A percentile compares a stretch with the other conserved stretches of the same genome.
phyloP scores from a whole-genome alignment of 2,888 invertebrate species.

The Thumatha senex region DNA sequence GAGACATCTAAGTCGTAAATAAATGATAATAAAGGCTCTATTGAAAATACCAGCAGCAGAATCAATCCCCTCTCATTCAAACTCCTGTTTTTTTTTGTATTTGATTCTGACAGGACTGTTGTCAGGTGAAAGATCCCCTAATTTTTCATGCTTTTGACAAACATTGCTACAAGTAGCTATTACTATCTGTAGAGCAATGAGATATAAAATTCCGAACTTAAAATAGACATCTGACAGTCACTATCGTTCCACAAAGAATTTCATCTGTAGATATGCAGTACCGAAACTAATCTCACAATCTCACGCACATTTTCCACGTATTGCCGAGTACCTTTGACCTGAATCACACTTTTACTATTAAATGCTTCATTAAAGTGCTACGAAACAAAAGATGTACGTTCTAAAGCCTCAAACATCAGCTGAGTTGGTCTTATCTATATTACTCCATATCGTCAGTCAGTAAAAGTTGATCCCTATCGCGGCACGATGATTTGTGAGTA shows the following conservation, averaged over 20 bases:
- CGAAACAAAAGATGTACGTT: slow-evolving; percentile 15
- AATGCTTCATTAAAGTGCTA: slow-evolving; percentile 4
- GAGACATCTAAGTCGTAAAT: too few species aligned
- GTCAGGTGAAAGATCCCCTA: too few species aligned
- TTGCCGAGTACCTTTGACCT: slow-evolving; percentile 6
- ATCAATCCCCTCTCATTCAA: too few species aligned
- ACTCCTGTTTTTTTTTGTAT: too few species aligned
- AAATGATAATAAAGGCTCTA: too few species aligned
- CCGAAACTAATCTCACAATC: not conserved
- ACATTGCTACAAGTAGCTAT: too few species aligned
- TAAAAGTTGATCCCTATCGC: slow-evolving; percentile 42
- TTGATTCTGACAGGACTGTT: too few species aligned
- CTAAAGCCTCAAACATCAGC: slow-evolving; percentile 23
- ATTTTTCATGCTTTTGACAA: too few species aligned
- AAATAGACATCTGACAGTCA: not conserved
- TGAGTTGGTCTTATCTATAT: slow-evolving; percentile 23
- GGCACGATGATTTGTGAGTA: slow-evolving; percentile 31
- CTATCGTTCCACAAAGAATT: not conserved
- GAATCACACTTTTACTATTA: slow-evolving; percentile 15
- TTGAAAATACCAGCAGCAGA: too few species aligned
- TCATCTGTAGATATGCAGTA: not conserved
- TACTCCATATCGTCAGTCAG: slow-evolving; percentile 31
- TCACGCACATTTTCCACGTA: slow-evolving; percentile 2
- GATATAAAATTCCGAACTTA: not conserved
- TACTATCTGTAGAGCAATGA: not conserved